These are phyloP conservation scores for Cabera pusaria DNA, from an alignment of 2,888 invertebrate genomes.

Conservation along the genomic window DNA sequence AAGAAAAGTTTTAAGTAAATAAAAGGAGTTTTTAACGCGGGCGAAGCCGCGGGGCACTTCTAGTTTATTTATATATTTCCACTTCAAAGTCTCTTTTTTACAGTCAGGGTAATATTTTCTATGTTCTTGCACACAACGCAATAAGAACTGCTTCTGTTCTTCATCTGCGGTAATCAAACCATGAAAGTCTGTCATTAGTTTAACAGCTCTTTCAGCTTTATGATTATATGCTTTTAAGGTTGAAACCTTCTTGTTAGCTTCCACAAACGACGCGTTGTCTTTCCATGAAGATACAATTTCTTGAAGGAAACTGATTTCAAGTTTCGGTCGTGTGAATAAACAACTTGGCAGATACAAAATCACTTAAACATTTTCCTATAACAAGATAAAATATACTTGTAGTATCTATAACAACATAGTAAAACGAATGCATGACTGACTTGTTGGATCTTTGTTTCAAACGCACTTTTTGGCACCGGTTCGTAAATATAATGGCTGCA, in stretches of 20 bases:
- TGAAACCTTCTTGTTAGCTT: background rate
- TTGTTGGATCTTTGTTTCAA: too few relatives aligned
- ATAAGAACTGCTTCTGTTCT: constrained; percentile 21
- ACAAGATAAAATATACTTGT: too few relatives aligned
- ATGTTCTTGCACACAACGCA: constrained; percentile 23
- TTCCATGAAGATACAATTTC: background rate
- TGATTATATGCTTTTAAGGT: constrained; percentile 23
- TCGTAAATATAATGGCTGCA: too few relatives aligned
- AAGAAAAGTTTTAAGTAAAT: too few relatives aligned
- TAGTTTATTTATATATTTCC: too few relatives aligned
- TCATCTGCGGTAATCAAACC: constrained; percentile 27
- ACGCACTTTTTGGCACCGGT: too few relatives aligned
- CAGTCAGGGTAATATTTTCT: constrained; percentile 10
- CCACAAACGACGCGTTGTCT: background rate
- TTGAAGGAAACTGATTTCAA: background rate
- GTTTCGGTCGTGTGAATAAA: background rate
- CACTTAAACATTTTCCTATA: background rate
- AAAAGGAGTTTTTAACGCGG: too few relatives aligned
- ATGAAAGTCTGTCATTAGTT: constrained; percentile 31
- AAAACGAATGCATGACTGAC: too few relatives aligned
- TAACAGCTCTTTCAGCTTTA: constrained; percentile 23
- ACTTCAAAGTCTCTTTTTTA: constrained; percentile 3
- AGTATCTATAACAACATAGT: too few relatives aligned
- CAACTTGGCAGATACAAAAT: background rate
- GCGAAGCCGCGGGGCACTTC: too few relatives aligned